A percentile compares a stretch with the other conserved stretches of the same genome.
Evolutionary conservation across 2,797 vertebrate species (phyloP).

Genomic region (Macrochelys suwanniensis): DNA sequence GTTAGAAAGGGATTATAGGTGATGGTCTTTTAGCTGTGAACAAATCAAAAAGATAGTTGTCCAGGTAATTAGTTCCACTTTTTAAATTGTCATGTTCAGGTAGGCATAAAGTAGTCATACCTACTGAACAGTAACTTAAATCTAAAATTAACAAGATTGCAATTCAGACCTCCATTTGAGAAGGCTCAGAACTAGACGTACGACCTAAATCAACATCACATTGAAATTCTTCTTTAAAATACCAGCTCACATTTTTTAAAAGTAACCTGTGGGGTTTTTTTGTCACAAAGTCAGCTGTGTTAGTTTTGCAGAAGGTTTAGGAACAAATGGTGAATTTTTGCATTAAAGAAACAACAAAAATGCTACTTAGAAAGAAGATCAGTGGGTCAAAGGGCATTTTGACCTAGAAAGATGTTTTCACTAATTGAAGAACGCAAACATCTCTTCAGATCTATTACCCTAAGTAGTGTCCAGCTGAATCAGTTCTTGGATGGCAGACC

Average conservation of each 20-base stretch:
- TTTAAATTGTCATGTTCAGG: not conserved
- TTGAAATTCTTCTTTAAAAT: not conserved
- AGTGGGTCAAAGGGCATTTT: not conserved
- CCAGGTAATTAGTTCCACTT: not conserved
- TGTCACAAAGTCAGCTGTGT: not conserved
- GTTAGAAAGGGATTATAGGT: not conserved
- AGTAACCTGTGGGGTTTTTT: not conserved
- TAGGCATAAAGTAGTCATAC: conserved; percentile 30
- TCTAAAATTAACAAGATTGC: conserved; percentile 17
- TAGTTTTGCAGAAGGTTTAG: not conserved
- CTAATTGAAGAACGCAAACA: not conserved
- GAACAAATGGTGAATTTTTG: not conserved
- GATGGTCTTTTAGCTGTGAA: not conserved
- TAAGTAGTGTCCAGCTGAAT: not conserved
- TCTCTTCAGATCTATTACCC: conserved; percentile 1
- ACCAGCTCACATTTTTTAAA: not conserved
- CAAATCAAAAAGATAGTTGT: not conserved
- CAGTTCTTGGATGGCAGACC: not conserved
- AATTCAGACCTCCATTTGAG: conserved; percentile 24
- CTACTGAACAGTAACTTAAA: conserved; percentile 23
- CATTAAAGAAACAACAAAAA: not conserved
- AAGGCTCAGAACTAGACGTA: not conserved
- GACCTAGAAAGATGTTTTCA: not conserved
- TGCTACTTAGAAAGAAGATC: not conserved
- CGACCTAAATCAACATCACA: not conserved